Conservation (phyloP, 2,797 vertebrate genomes). For the Anableps anableps region DNA sequence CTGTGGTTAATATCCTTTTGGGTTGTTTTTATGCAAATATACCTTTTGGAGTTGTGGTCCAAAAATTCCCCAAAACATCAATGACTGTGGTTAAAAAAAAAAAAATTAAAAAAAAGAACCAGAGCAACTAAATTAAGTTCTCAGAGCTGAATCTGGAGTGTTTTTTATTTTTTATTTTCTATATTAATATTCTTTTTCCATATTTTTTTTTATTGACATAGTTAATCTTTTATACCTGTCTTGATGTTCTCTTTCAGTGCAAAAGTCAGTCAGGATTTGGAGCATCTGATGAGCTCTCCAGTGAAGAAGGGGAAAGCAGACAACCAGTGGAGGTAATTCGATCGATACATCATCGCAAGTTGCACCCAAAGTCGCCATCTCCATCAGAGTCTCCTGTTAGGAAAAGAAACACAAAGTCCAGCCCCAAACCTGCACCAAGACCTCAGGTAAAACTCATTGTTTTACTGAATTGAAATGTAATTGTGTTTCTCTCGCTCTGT, state of each 20-base stretch:
- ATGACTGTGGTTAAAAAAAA: too few species aligned
- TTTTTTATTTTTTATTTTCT: background rate
- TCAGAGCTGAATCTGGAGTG: too few species aligned
- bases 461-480: background rate
- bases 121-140: background rate
- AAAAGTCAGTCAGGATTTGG: constrained; percentile 74
- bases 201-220: too few species aligned
- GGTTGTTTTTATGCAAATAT: too few species aligned
- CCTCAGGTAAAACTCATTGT: constrained; percentile 54
- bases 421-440: constrained; percentile 29
- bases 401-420: constrained; percentile 73
- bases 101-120: too few species aligned
- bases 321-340: constrained; percentile 63
- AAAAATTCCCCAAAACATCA: too few species aligned
- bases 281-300: constrained; percentile 91
- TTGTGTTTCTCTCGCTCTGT: background rate
- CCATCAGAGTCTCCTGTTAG: constrained; percentile 73
- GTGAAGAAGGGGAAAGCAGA: constrained; percentile 87
- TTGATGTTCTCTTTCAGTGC: constrained; percentile 66
- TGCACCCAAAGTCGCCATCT: constrained; percentile 71
- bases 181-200: too few species aligned
- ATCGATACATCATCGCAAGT: constrained; percentile 44
- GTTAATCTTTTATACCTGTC: background rate
- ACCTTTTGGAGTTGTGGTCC: too few species aligned
- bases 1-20: background rate